Evolutionary conservation across 2,888 invertebrate genomes (phyloP), one percentile per base, ranked within the genome.

Genomic region (Crepidodera aurea): DNA sequence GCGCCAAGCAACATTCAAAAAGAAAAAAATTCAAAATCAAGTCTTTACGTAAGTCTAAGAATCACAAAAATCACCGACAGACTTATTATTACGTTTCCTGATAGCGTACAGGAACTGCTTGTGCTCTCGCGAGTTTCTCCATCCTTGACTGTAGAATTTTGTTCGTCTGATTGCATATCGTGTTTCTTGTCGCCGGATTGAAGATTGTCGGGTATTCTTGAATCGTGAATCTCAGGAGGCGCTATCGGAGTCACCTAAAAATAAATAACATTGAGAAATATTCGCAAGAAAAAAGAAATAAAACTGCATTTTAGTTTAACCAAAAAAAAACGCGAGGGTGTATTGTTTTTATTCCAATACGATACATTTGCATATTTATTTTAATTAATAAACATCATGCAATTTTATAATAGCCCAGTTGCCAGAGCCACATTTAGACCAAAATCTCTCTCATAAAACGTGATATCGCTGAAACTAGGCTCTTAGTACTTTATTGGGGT

Each of bases 101-200:
- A 3, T n/a, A 7, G 7, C 15, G 46, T 25, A 10, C 25, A 22
- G 8, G 34, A 15, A 8, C 27, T 44, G 0, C 16, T 27, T 22
- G 19, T 50, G 53, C 63, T 63, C 8, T 54, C 54, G 12, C 48
- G 19, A 13, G 56, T 22, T 55, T 64, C 18, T 50, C 70, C 68
- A 25, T 76, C 76, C 64, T 81, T 81, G 64, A 83, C 78, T 64
- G 75, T 75, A 5, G 70, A 66, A 40, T 46, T 62, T 37, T 65
- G 62, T 16, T 74, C 73, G 59, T 77, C 76, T 1, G 74, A 69
- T 69, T 74, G 56, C 67, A 80, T 81, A 60, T 84, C 83, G 34
- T 82, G 82, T 59, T 77, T 71, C 54, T 69, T 70, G 27, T 67
- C 69, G 4, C 58, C 55, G 2, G 71, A 68, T n/a, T 66, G 62